phyloP scores from a whole-genome alignment of 2,888 invertebrate genomes.

The Cylindroiulus punctatus region DNA sequence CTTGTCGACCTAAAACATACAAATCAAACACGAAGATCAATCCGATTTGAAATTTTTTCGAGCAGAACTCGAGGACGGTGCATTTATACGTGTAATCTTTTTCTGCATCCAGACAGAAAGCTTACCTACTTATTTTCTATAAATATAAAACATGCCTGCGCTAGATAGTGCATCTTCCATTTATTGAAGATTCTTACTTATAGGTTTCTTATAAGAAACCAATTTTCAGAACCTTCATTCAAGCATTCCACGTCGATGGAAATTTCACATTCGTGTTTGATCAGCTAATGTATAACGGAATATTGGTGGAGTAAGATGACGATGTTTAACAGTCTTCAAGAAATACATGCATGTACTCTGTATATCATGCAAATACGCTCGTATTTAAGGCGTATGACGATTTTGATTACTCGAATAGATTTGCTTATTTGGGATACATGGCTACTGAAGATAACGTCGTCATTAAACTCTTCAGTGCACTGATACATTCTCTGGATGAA shows the following conservation, averaged over 20 bases:
- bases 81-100: not conserved
- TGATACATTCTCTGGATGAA: too few relatives aligned
- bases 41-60: conserved; percentile 17
- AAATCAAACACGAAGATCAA: conserved; percentile 42
- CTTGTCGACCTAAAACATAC: not conserved
- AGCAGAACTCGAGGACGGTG: not conserved
- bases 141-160: not conserved
- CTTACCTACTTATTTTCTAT: not conserved
- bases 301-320: not conserved
- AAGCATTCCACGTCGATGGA: not conserved
- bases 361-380: not conserved
- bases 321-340: not conserved
- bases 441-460: too few relatives aligned
- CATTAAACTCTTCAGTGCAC: too few relatives aligned
- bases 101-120: not conserved
- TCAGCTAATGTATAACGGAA: not conserved
- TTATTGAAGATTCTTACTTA: too few relatives aligned
- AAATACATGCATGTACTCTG: too few relatives aligned
- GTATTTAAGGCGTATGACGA: too few relatives aligned
- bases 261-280: not conserved
- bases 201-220: not conserved
- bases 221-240: conserved; percentile 8
- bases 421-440: too few relatives aligned
- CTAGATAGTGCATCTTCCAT: not conserved
- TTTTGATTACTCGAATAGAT: too few relatives aligned